A percentile compares a stretch with the other conserved stretches of the same genome.
These are phyloP conservation scores for Spinus olivaceus DNA, from an alignment of 2,797 vertebrate species.

Conservation along the genomic window DNA sequence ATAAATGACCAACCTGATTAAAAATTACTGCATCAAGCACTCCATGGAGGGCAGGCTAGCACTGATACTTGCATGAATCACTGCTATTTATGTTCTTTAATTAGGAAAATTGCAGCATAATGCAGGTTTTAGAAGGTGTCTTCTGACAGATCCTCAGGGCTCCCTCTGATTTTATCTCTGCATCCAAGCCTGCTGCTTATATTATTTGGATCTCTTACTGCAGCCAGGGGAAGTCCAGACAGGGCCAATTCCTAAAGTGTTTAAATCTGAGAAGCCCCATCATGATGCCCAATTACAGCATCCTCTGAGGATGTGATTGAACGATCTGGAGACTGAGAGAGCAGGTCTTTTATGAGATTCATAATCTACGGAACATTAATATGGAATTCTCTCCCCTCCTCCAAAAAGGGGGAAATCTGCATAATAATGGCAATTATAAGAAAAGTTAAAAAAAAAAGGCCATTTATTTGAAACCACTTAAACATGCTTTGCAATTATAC, in stretches of 20 bases:
- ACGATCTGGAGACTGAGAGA: not conserved
- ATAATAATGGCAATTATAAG: constrained; percentile 9
- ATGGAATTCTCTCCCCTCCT: not conserved
- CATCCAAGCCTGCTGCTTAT: not conserved
- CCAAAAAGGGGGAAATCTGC: not conserved
- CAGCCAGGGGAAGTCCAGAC: not conserved
- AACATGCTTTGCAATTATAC: not conserved
- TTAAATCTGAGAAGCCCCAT: not conserved
- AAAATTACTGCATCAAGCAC: not conserved
- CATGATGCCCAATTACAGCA: not conserved
- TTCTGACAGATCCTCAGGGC: not conserved
- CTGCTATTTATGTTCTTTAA: constrained; percentile 11
- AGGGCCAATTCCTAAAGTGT: not conserved
- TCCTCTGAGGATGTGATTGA: not conserved
- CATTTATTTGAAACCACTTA: not conserved
- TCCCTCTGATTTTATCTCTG: not conserved
- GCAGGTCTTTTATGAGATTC: not conserved
- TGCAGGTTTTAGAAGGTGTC: not conserved
- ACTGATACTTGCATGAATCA: not conserved
- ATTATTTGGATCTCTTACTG: not conserved
- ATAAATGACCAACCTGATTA: not conserved
- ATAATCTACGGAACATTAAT: constrained; percentile 10
- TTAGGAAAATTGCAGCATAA: not conserved
- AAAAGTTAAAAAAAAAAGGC: not conserved
- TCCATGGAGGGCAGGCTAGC: not conserved